These are phyloP conservation scores for Drosophila pseudotakahashii DNA, from an alignment of 2,888 invertebrate genomes.

Conservation along the genomic window DNA sequence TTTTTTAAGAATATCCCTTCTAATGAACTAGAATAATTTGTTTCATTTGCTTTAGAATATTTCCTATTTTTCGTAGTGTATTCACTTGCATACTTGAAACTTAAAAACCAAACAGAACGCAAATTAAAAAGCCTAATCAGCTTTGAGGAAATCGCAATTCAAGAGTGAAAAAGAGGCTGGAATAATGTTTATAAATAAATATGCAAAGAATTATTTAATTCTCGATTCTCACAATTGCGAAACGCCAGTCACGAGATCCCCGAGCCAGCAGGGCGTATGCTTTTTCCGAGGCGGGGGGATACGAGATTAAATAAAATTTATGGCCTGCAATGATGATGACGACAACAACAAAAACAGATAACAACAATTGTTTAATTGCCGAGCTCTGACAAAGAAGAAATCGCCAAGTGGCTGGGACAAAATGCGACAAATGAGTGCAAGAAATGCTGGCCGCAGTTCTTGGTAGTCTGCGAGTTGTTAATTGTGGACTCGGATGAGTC, in stretches of 20 bases:
- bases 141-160: slow-evolving; percentile 61
- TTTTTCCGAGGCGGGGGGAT: slow-evolving; percentile 12
- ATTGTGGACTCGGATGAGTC: slow-evolving; percentile 75
- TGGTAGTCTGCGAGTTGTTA: slow-evolving; percentile 63
- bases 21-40: no score
- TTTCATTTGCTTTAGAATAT: no score
- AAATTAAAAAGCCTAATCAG: slow-evolving; percentile 51
- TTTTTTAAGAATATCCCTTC: no score
- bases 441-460: slow-evolving; percentile 63
- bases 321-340: slow-evolving; percentile 54
- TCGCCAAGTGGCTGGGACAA: slow-evolving; percentile 63
- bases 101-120: slow-evolving; percentile 38
- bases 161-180: slow-evolving; percentile 40
- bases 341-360: slow-evolving; percentile 40
- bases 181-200: slow-evolving; percentile 65
- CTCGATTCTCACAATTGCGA: slow-evolving; percentile 74
- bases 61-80: not conserved
- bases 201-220: slow-evolving; percentile 78
- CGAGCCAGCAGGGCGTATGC: slow-evolving; percentile 68
- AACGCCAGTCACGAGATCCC: slow-evolving; percentile 73
- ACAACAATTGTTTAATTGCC: slow-evolving; percentile 74
- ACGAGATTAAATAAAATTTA: slow-evolving; percentile 65
- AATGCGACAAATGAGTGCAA: slow-evolving; percentile 72
- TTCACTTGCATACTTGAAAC: slow-evolving; percentile 14
- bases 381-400: slow-evolving; percentile 73